A percentile compares a stretch with the other conserved stretches of the same genome.
These are phyloP conservation scores for Drosophila asahinai DNA, from an alignment of 1,140 invertebrate genomes.

Conservation along the genomic window DNA sequence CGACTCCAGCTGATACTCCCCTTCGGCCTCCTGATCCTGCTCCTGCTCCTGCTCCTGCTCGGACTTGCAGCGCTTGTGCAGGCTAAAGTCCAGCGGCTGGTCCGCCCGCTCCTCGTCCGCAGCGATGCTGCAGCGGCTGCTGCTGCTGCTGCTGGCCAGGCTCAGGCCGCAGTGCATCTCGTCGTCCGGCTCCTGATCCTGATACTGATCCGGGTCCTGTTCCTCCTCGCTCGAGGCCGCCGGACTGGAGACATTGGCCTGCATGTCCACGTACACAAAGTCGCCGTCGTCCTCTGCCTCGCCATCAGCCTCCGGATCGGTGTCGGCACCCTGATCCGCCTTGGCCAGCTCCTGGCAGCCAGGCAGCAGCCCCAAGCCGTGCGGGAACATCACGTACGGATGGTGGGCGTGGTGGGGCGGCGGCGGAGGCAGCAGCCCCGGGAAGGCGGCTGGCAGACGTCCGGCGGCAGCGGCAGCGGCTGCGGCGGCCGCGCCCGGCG, in stretches of 20 bases:
- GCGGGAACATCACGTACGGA: constrained; percentile 60
- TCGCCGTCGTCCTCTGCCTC: constrained; percentile 67
- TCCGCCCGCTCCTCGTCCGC: constrained; percentile 41
- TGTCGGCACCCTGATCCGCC: constrained; percentile 21
- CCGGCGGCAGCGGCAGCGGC: constrained; percentile 51
- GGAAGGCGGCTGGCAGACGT: constrained; percentile 86
- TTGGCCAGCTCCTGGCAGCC: constrained; percentile 43
- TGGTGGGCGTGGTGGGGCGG: constrained; percentile 44
- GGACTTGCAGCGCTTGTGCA: constrained; percentile 69
- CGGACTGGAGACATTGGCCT: constrained; percentile 71
- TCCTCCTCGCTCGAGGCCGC: constrained; percentile 64
- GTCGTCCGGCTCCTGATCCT: constrained; percentile 39
- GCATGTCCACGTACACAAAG: constrained; percentile 77
- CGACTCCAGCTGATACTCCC: not conserved
- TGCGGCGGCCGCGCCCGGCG: constrained; percentile 77
- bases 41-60: not conserved
- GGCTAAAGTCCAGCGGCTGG: constrained; percentile 77
- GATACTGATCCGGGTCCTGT: constrained; percentile 45
- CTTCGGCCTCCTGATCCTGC: not conserved
- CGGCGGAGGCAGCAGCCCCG: constrained; percentile 85
- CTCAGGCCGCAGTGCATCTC: constrained; percentile 70
- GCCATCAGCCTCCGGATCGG: constrained; percentile 42
- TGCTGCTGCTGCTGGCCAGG: constrained; percentile 56
- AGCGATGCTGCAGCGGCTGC: constrained; percentile 32
- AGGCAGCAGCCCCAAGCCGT: constrained; percentile 54